These are phyloP conservation scores for Theocolax elegans DNA, from an alignment of 1,140 invertebrate species.

Conservation along the genomic window DNA sequence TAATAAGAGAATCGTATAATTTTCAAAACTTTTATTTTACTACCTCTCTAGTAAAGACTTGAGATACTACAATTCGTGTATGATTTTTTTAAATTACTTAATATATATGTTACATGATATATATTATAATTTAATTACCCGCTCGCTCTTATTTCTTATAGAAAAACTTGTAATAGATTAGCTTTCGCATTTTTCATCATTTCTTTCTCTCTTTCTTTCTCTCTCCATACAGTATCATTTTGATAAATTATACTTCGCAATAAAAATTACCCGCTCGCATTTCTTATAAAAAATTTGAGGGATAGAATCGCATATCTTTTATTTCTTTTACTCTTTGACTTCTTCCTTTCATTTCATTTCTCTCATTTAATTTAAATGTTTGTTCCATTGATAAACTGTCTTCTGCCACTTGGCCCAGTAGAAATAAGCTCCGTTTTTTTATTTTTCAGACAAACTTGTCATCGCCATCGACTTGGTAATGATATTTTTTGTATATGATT, in stretches of 20 bases:
- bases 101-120: slow-evolving; percentile 50
- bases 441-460: slow-evolving; percentile 38
- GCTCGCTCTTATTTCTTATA: slow-evolving; percentile 48
- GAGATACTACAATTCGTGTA: slow-evolving; percentile 62
- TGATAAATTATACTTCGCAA: slow-evolving; percentile 36
- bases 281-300: slow-evolving; percentile 32
- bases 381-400: slow-evolving; percentile 30
- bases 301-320: slow-evolving; percentile 20
- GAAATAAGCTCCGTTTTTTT: slow-evolving; percentile 35
- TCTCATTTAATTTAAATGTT: slow-evolving; percentile 14
- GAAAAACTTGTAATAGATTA: slow-evolving; percentile 52
- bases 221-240: slow-evolving; percentile 15
- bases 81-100: slow-evolving; percentile 60
- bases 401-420: slow-evolving; percentile 25
- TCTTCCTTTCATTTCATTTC: neutral
- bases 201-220: slow-evolving; percentile 33
- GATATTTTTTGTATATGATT: slow-evolving; percentile 22
- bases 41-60: slow-evolving; percentile 62
- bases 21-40: slow-evolving; percentile 62
- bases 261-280: slow-evolving; percentile 26
- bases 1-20: slow-evolving; percentile 32
- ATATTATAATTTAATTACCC: slow-evolving; percentile 48
- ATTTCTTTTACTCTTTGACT: slow-evolving; percentile 1
- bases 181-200: slow-evolving; percentile 37
- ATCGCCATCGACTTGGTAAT: slow-evolving; percentile 2